Evolutionary conservation across 2,113 vertebrate genomes (phyloP), one percentile per base, ranked within the genome.

Genomic region (Leptobrachium ailaonicum): DNA sequence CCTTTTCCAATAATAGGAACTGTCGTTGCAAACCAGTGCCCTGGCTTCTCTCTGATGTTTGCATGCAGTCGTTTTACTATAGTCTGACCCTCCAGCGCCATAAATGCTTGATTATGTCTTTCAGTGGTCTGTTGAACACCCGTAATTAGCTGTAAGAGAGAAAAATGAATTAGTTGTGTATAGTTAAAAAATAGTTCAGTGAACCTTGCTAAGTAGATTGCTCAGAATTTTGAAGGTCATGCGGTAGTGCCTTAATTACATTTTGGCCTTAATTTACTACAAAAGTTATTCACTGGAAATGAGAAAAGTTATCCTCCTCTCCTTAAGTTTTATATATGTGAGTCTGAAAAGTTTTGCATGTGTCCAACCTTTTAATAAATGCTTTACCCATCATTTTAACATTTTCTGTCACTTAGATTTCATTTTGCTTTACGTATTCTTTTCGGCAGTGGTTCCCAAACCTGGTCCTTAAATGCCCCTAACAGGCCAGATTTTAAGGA

Each of bases 101-200:
- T 93, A 89, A 99, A 99, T 54, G 97, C 97, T 88, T 97, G 95
- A 85, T 95, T 99, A 87, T 99, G 98, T 73, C 98, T 93, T 87
- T 98, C 98, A 0, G 97, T 96, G 0, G 94, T 95, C 91, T 99
- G 97, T 85, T 99, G 98, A 74, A 99, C 95, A 4, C 98, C 98
- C 4, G 96, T 97, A 83, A 99, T 95, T 75, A 98, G 92, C 97
- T 99, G 85, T 14, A 84, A 75, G 68, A 88, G 83, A 71, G 83
- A 83, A 88, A 41, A 83, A 76, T 83, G 69, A 85, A 73, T 75
- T 69, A 68, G 54, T 74, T 81, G 50, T 60, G 12, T 32, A 78
- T 11, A 67, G 71, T 68, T 73, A 47, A 60, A 80, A 69, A 69
- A 63, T 75, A 75, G 66, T 47, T 41, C 79, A 75, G 32, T 81